Evolutionary conservation across 2,113 vertebrate species (phyloP).

Genomic region (Leptobrachium leishanense): DNA sequence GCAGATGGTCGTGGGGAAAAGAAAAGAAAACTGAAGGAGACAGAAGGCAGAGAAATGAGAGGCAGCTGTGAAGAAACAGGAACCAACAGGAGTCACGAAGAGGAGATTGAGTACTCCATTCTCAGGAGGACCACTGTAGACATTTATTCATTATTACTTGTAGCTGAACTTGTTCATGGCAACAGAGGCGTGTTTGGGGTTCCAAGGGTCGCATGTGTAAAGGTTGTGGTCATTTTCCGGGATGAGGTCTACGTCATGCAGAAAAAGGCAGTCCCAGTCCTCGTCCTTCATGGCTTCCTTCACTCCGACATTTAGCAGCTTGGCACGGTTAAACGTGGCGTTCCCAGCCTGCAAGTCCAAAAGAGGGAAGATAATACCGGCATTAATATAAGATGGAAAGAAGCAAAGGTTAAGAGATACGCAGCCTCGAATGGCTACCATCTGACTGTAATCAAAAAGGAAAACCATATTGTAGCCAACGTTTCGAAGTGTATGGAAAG

Average conservation of each 20-base stretch:
- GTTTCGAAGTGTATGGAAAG: too few relatives aligned
- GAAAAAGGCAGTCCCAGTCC: slow-evolving; percentile 92
- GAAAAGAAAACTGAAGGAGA: background rate
- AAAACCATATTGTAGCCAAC: too few relatives aligned
- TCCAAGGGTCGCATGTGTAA: slow-evolving; percentile 86
- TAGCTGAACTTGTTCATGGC: slow-evolving; percentile 98
- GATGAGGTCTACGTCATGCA: slow-evolving; percentile 90
- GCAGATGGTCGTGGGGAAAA: slow-evolving; percentile 5
- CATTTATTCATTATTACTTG: slow-evolving; percentile 66
- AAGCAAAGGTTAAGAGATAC: too few relatives aligned
- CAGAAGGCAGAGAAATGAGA: background rate
- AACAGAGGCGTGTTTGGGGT: slow-evolving; percentile 86
- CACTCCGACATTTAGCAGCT: slow-evolving; percentile 92
- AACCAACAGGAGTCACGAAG: background rate
- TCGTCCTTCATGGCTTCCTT: slow-evolving; percentile 89
- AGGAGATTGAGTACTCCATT: too few relatives aligned
- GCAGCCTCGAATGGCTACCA: too few relatives aligned
- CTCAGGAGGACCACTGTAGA: background rate
- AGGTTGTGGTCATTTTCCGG: slow-evolving; percentile 95
- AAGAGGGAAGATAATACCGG: background rate
- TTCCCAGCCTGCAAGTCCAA: slow-evolving; percentile 74
- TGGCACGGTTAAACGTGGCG: slow-evolving; percentile 89
- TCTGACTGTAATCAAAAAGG: too few relatives aligned
- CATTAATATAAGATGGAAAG: too few relatives aligned
- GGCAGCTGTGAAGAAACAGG: background rate